These are phyloP conservation scores for Coreoperca whiteheadi DNA, from an alignment of 2,113 vertebrate species.

Conservation along the genomic window DNA sequence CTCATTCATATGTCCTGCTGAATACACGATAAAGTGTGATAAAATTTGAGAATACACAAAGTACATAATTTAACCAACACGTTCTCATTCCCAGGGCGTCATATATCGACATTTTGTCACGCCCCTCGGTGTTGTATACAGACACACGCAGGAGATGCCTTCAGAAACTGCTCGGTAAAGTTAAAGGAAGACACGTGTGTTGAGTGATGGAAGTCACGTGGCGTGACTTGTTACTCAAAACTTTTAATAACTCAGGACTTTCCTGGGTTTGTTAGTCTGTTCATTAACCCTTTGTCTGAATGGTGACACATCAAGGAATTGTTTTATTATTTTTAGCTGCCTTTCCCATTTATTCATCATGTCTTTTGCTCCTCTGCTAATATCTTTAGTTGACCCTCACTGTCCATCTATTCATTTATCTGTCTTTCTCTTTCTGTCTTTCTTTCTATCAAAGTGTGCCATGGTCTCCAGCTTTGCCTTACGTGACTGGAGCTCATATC, in stretches of 20 bases:
- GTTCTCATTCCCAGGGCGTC: no score
- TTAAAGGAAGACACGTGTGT: no score
- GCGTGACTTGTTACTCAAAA: no score
- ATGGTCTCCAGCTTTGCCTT: slow-evolving; percentile 78
- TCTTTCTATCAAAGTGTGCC: slow-evolving; percentile 60
- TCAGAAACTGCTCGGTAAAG: no score
- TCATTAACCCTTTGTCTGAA: slow-evolving; percentile 9
- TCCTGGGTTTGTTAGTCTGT: no score
- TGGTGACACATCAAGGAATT: neutral
- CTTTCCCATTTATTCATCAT: neutral
- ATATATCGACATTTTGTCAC: no score
- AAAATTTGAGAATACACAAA: neutral
- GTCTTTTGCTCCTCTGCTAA: slow-evolving; percentile 32
- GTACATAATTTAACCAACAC: no score
- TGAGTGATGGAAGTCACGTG: no score
- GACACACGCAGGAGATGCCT: no score
- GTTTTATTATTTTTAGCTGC: neutral
- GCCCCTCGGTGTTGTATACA: no score
- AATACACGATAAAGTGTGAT: neutral
- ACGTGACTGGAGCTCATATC: slow-evolving; percentile 87
- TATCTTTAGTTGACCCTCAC: slow-evolving; percentile 40
- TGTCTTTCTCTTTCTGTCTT: slow-evolving; percentile 44
- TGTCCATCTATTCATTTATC: slow-evolving; percentile 28
- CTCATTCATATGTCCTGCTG: neutral
- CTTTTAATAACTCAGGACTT: no score